Evolutionary conservation across 2,113 vertebrate genomes (phyloP).

Genomic region (Xenopus borealis): DNA sequence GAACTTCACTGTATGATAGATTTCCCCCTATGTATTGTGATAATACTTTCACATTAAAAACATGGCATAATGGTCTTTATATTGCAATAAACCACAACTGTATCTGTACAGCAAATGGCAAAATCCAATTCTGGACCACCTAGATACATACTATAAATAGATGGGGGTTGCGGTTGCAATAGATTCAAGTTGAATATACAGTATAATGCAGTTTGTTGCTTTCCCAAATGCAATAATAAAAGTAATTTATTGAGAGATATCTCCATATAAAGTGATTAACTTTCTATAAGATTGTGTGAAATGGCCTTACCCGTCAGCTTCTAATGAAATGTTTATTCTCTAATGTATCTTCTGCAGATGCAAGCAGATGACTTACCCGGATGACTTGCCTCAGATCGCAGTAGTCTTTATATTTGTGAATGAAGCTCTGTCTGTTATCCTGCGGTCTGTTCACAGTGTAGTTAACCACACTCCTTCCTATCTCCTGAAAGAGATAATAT

Average conservation of each 20-base stretch:
- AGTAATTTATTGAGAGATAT: background rate
- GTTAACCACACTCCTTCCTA: slow-evolving; percentile 93
- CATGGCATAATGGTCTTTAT: too few species aligned
- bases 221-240: background rate
- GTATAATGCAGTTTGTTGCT: background rate
- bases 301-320: background rate
- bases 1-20: too few species aligned
- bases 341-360: slow-evolving; percentile 68
- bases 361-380: slow-evolving; percentile 75
- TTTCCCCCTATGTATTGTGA: too few species aligned
- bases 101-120: background rate
- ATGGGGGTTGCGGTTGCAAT: background rate
- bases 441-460: slow-evolving; percentile 94
- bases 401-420: slow-evolving; percentile 98
- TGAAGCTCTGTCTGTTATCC: slow-evolving; percentile 90
- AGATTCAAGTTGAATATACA: background rate
- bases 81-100: background rate
- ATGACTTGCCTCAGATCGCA: slow-evolving; percentile 87
- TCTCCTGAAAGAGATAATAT: slow-evolving; percentile 92
- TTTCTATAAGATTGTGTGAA: background rate
- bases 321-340: background rate
- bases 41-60: too few species aligned
- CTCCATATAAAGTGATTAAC: too few species aligned
- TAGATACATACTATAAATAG: too few species aligned
- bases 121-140: too few species aligned